Conservation (phyloP, 2,888 invertebrate genomes). For the Dolichomitus sp. region DNA sequence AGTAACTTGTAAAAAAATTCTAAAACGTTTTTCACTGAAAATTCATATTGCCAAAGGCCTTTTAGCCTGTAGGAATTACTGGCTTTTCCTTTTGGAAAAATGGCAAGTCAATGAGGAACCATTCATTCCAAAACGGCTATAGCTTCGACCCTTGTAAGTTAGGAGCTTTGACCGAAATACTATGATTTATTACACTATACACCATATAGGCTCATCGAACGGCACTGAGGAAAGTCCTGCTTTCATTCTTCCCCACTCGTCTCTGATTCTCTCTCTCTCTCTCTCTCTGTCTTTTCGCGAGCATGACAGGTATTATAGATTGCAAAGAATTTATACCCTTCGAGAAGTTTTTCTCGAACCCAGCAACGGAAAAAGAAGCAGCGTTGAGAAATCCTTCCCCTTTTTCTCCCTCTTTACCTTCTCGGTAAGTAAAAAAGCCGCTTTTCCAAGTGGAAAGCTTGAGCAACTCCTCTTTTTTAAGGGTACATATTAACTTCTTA, state of each 20-base stretch:
- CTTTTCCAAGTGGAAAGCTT: not conserved
- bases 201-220: conserved; percentile 4
- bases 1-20: not conserved
- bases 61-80: not conserved
- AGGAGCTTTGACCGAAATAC: not conserved
- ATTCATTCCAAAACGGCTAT: not conserved
- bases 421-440: conserved; percentile 14
- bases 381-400: not conserved
- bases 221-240: not conserved
- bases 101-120: not conserved
- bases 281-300: conserved; percentile 17
- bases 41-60: not conserved
- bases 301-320: conserved; percentile 49
- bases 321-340: conserved; percentile 55
- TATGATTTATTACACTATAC: not conserved
- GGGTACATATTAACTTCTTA: conserved; percentile 35
- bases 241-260: not conserved
- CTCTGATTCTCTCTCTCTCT: not conserved
- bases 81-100: not conserved
- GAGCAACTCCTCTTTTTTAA: conserved; percentile 5
- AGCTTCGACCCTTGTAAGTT: not conserved
- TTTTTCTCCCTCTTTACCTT: conserved; percentile 5
- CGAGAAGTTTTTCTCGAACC: conserved; percentile 37
- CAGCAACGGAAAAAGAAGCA: not conserved
- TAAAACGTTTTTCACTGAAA: not conserved